Base-by-base conservation (phyloP, 2,888 invertebrate species). In the Drosophila fulvimacula region DNA sequence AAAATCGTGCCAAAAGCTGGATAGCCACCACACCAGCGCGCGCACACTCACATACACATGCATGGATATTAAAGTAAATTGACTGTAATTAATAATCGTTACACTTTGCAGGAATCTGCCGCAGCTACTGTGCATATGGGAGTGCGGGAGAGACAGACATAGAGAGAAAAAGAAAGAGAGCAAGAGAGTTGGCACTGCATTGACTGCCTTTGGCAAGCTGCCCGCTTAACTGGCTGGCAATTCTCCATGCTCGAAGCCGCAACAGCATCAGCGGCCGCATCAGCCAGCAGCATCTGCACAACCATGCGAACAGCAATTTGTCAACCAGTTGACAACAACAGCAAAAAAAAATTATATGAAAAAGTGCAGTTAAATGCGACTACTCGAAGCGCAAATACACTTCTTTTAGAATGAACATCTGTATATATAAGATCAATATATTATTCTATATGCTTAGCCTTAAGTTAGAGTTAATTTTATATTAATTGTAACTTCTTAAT, bases 31-130 rank as follows among this genome's bases (percentile, higher is more conserved):
- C 66, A 48, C 15, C 67, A 52, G 17, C 51, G 7, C 42, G 15
- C 21, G 13, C 34, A 51, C 39, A 51, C 53, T 21, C 38, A 41
- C 59, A 38, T 42, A 48, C 27, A 34, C 51, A 44, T 24, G n/a
- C 41, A 61, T 42, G 49, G 57, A 72, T 65, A 55, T 60, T 21
- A 55, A 58, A 58, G 74, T 74, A 74, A 78, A 74, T 74, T 78
- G 61, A 71, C 61, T 71, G 79, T 81, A 79, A 78, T 79, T 81
- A 79, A 79, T 79, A 81, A 78, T 78, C 71, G 68, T 79, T 78
- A 65, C 67, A 65, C 59, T 68, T 48, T 51, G 24, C 51, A 36
- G 24, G 51, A 21, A 36, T 9, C 27, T 11, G 44, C 44, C 27
- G n/a, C 46, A 17, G 21, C 49, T 9, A 34, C 15, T 44, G 59